Conservation (phyloP, 2,888 invertebrate species). For the Machimus rusticus region DNA sequence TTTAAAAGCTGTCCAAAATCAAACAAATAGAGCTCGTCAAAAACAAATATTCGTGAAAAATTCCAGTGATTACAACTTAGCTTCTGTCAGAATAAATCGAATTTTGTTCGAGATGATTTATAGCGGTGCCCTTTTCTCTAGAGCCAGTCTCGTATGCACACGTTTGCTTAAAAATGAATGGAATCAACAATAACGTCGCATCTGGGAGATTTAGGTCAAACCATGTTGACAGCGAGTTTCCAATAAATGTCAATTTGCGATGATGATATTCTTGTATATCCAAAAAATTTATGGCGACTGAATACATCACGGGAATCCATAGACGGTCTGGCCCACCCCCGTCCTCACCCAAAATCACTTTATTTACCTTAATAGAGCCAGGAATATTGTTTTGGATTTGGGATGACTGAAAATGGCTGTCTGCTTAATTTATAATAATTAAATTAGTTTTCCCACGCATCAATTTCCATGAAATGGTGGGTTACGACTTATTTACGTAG, state of each 20-base stretch:
- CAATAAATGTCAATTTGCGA: constrained; percentile 22
- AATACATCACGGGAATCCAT: not conserved
- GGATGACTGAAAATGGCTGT: not conserved
- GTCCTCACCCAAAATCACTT: not conserved
- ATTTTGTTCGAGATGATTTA: not conserved
- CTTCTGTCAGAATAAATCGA: not conserved
- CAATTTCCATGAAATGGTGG: not conserved
- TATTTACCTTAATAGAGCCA: not conserved
- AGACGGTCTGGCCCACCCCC: not conserved
- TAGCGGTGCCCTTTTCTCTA: not conserved
- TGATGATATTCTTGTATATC: not conserved
- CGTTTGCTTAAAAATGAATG: not conserved
- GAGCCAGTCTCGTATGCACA: not conserved
- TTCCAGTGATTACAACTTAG: not conserved
- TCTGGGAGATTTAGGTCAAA: not conserved
- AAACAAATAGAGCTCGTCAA: not conserved
- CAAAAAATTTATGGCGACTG: constrained; percentile 5
- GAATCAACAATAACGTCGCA: not conserved
- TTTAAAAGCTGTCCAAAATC: not conserved
- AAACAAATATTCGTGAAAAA: not conserved
- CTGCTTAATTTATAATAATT: not conserved
- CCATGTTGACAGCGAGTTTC: constrained; percentile 4
- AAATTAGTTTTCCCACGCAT: not conserved
- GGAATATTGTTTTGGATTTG: not conserved
- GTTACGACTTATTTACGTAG: not conserved